These are phyloP conservation scores for Cylloceria caligata DNA, from an alignment of 2,888 invertebrate genomes.

Conservation along the genomic window DNA sequence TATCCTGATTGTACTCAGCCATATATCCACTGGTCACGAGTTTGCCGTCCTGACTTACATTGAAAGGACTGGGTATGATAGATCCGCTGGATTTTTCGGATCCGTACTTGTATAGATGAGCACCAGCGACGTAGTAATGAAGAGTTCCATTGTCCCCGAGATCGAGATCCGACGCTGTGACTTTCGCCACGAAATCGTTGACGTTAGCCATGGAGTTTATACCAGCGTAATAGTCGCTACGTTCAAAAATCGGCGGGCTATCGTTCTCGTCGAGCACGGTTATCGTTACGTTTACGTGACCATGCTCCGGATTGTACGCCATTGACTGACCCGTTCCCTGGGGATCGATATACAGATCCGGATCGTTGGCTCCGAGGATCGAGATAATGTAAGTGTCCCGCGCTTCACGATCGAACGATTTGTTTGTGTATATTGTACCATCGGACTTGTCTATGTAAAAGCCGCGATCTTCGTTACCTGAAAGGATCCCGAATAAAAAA, in stretches of 20 bases:
- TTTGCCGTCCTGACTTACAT: constrained; percentile 90
- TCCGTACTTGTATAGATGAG: constrained; percentile 92
- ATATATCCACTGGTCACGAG: constrained; percentile 92
- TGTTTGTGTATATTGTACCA: constrained; percentile 92
- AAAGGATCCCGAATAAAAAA: constrained; percentile 27
- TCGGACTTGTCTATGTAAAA: constrained; percentile 93
- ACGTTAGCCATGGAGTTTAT: constrained; percentile 91
- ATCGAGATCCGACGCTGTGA: constrained; percentile 94
- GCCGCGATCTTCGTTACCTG: constrained; percentile 91
- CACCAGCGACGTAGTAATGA: constrained; percentile 92
- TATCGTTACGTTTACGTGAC: constrained; percentile 90
- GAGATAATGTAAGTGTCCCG: constrained; percentile 91
- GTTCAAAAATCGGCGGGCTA: constrained; percentile 91
- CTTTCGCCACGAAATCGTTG: constrained; percentile 90
- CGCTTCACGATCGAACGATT: constrained; percentile 93
- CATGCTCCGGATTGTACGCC: constrained; percentile 86
- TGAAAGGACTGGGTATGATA: constrained; percentile 95
- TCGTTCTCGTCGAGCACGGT: constrained; percentile 93
- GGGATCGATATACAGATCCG: constrained; percentile 88
- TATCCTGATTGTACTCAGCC: constrained; percentile 95
- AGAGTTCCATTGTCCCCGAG: constrained; percentile 93
- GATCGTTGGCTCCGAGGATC: constrained; percentile 93
- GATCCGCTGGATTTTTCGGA: constrained; percentile 92
- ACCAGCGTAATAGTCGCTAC: constrained; percentile 89
- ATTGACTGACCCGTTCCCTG: constrained; percentile 78